phyloP scores from a whole-genome alignment of 2,888 invertebrate genomes.

The Drosophila mercatorum region DNA sequence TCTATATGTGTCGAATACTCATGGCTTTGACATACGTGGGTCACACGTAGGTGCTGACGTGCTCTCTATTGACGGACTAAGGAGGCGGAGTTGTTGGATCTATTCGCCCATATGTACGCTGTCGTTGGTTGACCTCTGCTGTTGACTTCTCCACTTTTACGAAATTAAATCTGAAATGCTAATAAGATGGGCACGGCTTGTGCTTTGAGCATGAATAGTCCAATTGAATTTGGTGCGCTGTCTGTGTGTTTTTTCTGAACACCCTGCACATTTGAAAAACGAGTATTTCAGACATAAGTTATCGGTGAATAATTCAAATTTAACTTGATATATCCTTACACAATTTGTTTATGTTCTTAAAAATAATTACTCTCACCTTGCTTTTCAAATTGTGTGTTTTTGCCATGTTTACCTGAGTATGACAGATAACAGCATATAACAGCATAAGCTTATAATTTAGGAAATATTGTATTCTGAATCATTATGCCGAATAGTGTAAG shows the following conservation, averaged over 20 bases:
- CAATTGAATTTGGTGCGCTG: slow-evolving; percentile 49
- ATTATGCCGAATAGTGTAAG: not conserved
- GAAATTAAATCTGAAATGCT: slow-evolving; percentile 78
- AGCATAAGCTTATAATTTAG: no score
- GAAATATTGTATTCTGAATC: not conserved
- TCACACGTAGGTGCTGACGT: slow-evolving; percentile 38
- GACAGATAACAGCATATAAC: no score
- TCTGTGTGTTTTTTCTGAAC: slow-evolving; percentile 1
- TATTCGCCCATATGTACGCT: slow-evolving; percentile 12
- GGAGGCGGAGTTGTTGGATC: not conserved
- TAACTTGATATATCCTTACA: no score
- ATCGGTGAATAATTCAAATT: not conserved
- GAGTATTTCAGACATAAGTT: not conserved
- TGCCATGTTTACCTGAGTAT: no score
- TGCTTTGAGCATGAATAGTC: slow-evolving; percentile 55
- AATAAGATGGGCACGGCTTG: slow-evolving; percentile 53
- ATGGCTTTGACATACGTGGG: slow-evolving; percentile 42
- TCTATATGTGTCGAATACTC: slow-evolving; percentile 47
- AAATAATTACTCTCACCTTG: no score
- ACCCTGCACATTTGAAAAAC: not conserved
- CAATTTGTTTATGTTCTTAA: no score
- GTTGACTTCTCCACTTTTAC: slow-evolving; percentile 69
- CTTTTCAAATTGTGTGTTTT: no score
- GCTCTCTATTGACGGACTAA: not conserved
- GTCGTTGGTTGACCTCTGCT: slow-evolving; percentile 49